Evolutionary conservation across 2,113 vertebrate genomes (phyloP), one percentile per base, ranked within the genome.

Genomic region (Camelus dromedarius): DNA sequence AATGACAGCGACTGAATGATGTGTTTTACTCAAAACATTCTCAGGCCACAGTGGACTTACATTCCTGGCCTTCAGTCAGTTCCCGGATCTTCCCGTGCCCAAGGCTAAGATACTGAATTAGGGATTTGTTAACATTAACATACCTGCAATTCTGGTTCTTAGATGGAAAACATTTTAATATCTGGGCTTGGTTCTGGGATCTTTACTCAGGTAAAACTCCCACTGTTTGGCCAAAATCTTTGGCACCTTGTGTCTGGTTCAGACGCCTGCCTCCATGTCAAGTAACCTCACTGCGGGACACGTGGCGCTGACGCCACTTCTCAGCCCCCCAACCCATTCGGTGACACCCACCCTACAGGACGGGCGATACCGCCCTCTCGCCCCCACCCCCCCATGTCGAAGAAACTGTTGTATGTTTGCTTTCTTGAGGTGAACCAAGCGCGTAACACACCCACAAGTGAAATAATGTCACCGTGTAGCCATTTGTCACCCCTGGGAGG

Each of bases 71-170:
- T 96, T 86, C 82, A 69, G 5, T 96, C 82, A 28, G 38, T 95
- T 96, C 96, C 93, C 6, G 0, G 48, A 83, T 91, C 77, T 95
- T 93, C 93, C 85, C 93, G 95, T 87, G 64, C 93, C 80, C 20
- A 50, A 38, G 87, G 93, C 79, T 35, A 96, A 93, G 92, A 96
- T 79, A 90, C 92, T 82, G 56, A 93, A 96, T 73, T 62, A 69
- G 54, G 58, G 69, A 90, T 92, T 96, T 95, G 89, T 73, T 79
- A 64, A 96, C 81, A 93, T 94, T 12, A 97, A 84, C 91, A 96
- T 96, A 96, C 93, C 50, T 92, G 92, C 35, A 77, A 73, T 97
- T 98, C 97, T 84, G 79, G 97, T 97, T 96, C 92, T 95, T 58
- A 32, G 52, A 26, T 22, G 84, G 42, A 81, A 92, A 82, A 5